Evolutionary conservation across 2,113 vertebrate species (phyloP).

Genomic region (Dasyornis broadbenti): DNA sequence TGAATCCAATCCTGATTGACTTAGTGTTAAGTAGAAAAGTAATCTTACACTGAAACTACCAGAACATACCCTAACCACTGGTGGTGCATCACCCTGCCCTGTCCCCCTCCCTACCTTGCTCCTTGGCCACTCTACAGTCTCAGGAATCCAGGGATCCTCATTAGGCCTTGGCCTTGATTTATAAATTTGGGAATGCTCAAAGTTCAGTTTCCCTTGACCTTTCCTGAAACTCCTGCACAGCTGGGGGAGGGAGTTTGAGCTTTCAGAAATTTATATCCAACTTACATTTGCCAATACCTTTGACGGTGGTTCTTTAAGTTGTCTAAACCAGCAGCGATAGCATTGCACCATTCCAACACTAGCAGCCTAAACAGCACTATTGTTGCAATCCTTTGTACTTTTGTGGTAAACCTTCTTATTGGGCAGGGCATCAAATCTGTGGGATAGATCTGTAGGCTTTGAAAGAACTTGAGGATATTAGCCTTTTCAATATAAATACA

Average conservation of each 20-base stretch:
- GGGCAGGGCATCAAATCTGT: neutral
- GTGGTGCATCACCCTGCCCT: no score
- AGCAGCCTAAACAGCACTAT: neutral
- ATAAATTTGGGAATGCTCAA: no score
- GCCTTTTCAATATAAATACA: neutral
- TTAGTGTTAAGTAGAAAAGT: neutral
- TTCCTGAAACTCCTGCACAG: neutral
- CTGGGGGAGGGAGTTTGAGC: neutral
- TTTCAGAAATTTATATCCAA: neutral
- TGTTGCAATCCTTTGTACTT: neutral
- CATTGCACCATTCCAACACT: no score
- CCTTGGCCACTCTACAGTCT: neutral
- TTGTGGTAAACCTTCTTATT: neutral
- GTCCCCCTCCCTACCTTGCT: fast-evolving
- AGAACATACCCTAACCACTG: neutral
- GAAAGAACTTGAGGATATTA: neutral
- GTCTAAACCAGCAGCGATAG: neutral
- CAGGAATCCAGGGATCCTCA: neutral
- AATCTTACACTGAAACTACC: neutral
- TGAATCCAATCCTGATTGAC: neutral
- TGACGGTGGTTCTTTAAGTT: neutral
- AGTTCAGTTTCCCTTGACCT: neutral
- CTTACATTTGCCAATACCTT: neutral
- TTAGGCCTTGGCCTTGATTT: neutral
- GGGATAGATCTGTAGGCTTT: neutral